Evolutionary conservation across 2,797 vertebrate species (phyloP), one percentile per base, ranked within the genome.

Genomic region (Protosalanx chinensis): DNA sequence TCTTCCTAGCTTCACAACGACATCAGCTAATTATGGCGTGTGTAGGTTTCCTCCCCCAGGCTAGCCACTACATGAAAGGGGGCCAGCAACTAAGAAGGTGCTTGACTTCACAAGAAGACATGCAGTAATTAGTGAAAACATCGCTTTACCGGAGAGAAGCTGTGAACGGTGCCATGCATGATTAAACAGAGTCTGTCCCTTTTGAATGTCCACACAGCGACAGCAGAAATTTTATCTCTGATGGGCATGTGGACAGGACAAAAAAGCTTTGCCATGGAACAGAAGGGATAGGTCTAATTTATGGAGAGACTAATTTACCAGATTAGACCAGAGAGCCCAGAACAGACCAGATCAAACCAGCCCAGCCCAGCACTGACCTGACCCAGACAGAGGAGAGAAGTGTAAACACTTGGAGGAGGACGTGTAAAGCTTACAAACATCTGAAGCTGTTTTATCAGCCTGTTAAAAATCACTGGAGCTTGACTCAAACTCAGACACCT

Each of bases 391-490:
- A 12, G 37, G 37, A 41, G 37, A 41, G 37, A 10, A 41, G 37
- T 41, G 37, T 41, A 41, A 41, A 41, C 3, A 41, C 3, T 29
- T 20, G 33, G 62, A 18, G 62, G 37, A n/a, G 33, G 62, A 20
- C 32, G 62, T 7, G 62, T 35, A 18, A 37, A 64, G 15, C 32
- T 6, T 64, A 20, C 33, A 33, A 64, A 64, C 62, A 64, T 30
- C 62, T 35, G 8, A 64, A 35, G 20, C 16, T 37, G 33, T 18
- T 12, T 64, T 64, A 41, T 20, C 8, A 20, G 37, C 46, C 33
- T 65, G 63, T 20, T 65, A 23, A 53, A 46, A 65, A 37, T 65
- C 37, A 23, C n/a, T 65, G 63, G 41, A 27, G 33, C 35, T 5
- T 46, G 51, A 35, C 35, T 7, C 5, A 41, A 37, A 10, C 35